phyloP scores from a whole-genome alignment of 2,797 vertebrate genomes.

The Oreonectes daqikongensis region DNA sequence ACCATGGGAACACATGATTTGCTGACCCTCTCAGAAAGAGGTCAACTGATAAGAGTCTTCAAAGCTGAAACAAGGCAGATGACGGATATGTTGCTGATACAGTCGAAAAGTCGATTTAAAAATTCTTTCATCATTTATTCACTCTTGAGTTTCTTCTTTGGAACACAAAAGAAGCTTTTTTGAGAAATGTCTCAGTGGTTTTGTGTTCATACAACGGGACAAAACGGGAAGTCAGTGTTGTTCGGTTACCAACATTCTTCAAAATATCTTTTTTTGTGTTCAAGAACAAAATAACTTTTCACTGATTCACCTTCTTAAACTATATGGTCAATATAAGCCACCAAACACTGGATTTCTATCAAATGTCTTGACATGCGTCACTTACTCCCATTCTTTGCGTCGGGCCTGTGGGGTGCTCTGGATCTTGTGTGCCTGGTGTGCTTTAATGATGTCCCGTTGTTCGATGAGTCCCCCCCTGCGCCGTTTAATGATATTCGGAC shows the following conservation, averaged over 20 bases:
- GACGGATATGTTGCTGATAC: no score
- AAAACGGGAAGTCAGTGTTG: no score
- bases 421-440: constrained; percentile 95
- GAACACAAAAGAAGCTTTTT: no score
- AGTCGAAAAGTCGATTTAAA: no score
- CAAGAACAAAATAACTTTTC: not conserved
- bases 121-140: no score
- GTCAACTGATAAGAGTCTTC: not conserved
- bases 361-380: constrained; percentile 62
- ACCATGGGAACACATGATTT: not conserved
- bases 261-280: no score
- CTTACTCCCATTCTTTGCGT: constrained; percentile 99
- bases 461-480: constrained; percentile 93
- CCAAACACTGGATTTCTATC: not conserved
- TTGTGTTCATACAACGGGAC: no score
- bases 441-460: constrained; percentile 95
- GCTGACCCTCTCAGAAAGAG: not conserved
- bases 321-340: not conserved
- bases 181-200: no score
- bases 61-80: not conserved
- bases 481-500: constrained; percentile 89
- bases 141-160: no score
- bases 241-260: no score
- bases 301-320: not conserved
- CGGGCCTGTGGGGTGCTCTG: constrained; percentile 96